A percentile compares a stretch with the other conserved stretches of the same genome.
These are phyloP conservation scores for Pseudochromis fuscus DNA, from an alignment of 2,797 vertebrate species.

Conservation along the genomic window DNA sequence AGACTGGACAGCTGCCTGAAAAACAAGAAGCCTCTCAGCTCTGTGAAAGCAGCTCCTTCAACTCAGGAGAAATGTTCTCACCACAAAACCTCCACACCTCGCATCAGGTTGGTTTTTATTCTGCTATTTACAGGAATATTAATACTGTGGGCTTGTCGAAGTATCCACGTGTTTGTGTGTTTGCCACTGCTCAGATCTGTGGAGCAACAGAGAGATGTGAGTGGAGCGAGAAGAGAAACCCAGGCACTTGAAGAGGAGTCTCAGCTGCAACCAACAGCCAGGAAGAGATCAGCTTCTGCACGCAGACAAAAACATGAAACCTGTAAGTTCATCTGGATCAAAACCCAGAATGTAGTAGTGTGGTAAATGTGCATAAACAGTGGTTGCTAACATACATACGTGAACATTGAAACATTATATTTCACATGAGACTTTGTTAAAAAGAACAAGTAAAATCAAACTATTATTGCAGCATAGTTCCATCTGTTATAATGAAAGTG, in stretches of 20 bases:
- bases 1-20: constrained; percentile 83
- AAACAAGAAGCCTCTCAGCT: constrained; percentile 1
- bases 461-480: too few relatives aligned
- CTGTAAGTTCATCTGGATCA: constrained; percentile 77
- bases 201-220: constrained; percentile 6
- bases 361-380: too few relatives aligned
- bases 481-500: neutral
- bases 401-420: neutral
- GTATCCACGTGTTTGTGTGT: too few relatives aligned
- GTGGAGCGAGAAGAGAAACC: constrained; percentile 26
- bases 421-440: neutral
- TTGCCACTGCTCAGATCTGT: constrained; percentile 34
- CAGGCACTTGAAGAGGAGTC: constrained; percentile 1
- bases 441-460: neutral
- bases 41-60: constrained; percentile 23
- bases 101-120: constrained; percentile 71
- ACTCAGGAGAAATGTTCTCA: constrained; percentile 20
- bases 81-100: constrained; percentile 36
- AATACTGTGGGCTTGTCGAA: neutral
- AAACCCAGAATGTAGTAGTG: too few relatives aligned
- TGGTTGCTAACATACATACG: neutral
- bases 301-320: constrained; percentile 58
- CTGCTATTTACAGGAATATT: neutral
- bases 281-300: constrained; percentile 68
- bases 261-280: neutral